Evolutionary conservation across 2,797 vertebrate species (phyloP), one percentile per base, ranked within the genome.

Genomic region (Ctenochaetus hawaiiensis): DNA sequence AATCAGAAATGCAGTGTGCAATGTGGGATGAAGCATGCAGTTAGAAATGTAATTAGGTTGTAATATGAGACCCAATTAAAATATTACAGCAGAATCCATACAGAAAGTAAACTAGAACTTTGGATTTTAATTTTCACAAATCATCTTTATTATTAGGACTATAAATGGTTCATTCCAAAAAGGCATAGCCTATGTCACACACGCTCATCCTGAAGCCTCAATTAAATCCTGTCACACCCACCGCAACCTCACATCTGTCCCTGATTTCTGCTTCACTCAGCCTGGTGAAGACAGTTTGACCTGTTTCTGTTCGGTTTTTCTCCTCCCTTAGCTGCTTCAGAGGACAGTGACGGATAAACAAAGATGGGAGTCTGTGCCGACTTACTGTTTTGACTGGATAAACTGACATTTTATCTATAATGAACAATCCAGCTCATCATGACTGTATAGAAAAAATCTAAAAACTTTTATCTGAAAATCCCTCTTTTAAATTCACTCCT

Each of bases 401-500:
- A 18, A 43, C 37, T 22, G 12, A 66, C 10, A 43, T 10, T 9
- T 0, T 37, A 17, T 63, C 51, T 48, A 14, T 13, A 44, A 61
- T 47, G n/a, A 73, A 34, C 30, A 54, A 23, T 48, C 8, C 6
- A 10, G 7, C 41, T 10, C 0, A 22, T 67, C 34, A 30, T 67
- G 30, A 71, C 23, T 53, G 41, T n/a, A 57, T 47, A 51, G 37
- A 6, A 52, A 69, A 47, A 69, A 60, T 39, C 34, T 8, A 11
- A 49, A 67, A 43, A 11, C 51, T 23, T 18, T 9, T 39, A 48
- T 71, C 53, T 66, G 1, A 76, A 79, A 68, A 62, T 34, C 23
- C 52, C 13, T 49, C 37, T 6, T 66, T 12, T 22, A 53, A 56
- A 75, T 68, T 34, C 30, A 52, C 2, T 48, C 17, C 65, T 72